Evolutionary conservation across 1,140 invertebrate species (phyloP).

Genomic region (Plutomurus gul): DNA sequence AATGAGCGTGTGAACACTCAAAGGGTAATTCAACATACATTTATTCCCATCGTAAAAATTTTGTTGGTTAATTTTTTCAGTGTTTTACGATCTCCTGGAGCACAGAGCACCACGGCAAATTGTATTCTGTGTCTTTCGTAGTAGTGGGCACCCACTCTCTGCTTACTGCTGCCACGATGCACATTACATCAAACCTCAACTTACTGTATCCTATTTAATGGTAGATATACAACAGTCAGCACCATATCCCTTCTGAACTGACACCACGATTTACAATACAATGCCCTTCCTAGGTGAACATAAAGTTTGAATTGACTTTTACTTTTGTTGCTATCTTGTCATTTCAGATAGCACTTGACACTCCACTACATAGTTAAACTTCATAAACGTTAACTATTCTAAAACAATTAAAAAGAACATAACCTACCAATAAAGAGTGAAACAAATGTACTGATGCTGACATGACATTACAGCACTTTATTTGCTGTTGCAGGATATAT

Average conservation of each 20-base stretch:
- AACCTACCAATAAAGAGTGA: too few relatives aligned
- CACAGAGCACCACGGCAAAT: background rate
- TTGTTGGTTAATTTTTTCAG: constrained; percentile 30
- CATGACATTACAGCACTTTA: too few relatives aligned
- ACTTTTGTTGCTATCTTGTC: background rate
- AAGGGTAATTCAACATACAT: constrained; percentile 32
- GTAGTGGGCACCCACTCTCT: background rate
- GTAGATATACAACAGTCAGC: background rate
- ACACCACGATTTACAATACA: background rate
- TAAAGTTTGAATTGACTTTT: constrained; percentile 23
- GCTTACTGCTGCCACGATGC: background rate
- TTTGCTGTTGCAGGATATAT: too few relatives aligned
- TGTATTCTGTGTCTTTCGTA: constrained; percentile 10
- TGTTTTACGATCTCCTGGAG: constrained; percentile 13
- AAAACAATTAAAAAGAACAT: background rate
- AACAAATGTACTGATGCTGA: too few relatives aligned
- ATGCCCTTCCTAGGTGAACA: constrained; percentile 1
- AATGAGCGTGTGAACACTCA: constrained; percentile 36
- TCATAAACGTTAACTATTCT: background rate
- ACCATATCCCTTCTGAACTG: background rate
- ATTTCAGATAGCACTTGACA: constrained; percentile 20
- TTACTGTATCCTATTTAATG: background rate
- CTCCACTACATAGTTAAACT: background rate
- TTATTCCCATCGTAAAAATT: constrained; percentile 32
- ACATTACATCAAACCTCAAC: background rate